Evolutionary conservation across 2,797 vertebrate genomes (phyloP), one percentile per base, ranked within the genome.

Genomic region (Chanos chanos): DNA sequence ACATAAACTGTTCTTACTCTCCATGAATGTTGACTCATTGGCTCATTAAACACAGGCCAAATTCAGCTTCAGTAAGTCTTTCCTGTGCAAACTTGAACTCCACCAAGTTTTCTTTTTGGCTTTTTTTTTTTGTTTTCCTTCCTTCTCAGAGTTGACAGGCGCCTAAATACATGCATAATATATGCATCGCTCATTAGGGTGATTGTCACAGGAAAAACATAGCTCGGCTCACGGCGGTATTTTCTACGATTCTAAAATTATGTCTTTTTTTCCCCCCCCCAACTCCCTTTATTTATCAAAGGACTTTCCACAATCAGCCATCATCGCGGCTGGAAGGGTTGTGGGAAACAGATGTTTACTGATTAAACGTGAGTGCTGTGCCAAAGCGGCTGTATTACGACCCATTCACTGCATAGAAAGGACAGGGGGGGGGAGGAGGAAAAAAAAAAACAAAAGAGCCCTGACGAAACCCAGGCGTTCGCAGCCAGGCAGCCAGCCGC

Each of bases 311-410:
- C 70, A 76, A 76, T 76, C 74, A 76, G 67, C 41, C 55, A 68
- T 76, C 74, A 70, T 68, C 43, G 70, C 63, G 59, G 61, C 41
- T 33, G 61, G 64, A 57, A 61, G 54, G 70, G 51, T 65, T 70
- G 64, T 62, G 60, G 72, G 67, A 81, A 77, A 86, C 87, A 90
- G 87, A 86, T 87, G 87, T 87, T 86, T 87, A 86, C 85, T 89
- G 87, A 90, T 86, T 86, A 77, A 78, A 81, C 83, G 77, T 71
- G 71, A 81, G 77, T 76, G 64, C 62, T 22, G 61, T 79, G 85
- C 84, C 84, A 84, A 76, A 62, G 61, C 66, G 70, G 63, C 70
- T 65, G 64, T 76, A 76, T 76, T 68, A 76, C 70, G 25, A 47
- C 57, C 53, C 64, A 76, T 76, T 76, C 74, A 76, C 34, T 27